A percentile compares a stretch with the other conserved stretches of the same genome.
phyloP scores from a whole-genome alignment of 2,113 vertebrate species.

The Elanoides forficatus region DNA sequence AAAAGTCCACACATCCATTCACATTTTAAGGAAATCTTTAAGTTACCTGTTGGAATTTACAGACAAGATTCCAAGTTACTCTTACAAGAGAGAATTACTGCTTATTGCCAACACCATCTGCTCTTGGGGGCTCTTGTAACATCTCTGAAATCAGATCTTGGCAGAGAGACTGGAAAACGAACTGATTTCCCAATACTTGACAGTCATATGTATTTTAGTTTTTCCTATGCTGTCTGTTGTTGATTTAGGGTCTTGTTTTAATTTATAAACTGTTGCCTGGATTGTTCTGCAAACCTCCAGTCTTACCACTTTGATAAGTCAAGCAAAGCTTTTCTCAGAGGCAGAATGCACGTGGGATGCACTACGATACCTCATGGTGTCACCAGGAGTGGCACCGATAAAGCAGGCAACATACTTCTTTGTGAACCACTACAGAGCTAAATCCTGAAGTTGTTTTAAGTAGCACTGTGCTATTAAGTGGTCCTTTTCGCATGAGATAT shows the following conservation, averaged over 20 bases:
- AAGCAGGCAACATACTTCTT: background rate
- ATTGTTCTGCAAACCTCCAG: background rate
- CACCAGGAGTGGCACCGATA: background rate
- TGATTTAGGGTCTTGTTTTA: background rate
- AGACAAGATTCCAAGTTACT: background rate
- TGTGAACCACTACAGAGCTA: background rate
- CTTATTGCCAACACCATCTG: background rate
- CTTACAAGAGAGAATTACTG: background rate
- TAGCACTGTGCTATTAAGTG: background rate
- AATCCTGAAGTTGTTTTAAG: background rate
- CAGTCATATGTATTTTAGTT: background rate
- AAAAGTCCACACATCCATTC: background rate
- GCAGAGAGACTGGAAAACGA: background rate
- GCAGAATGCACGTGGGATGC: fast-evolving
- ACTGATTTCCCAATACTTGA: background rate
- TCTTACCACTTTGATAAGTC: background rate
- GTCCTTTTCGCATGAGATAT: background rate
- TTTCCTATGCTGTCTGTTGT: background rate
- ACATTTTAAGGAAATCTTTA: background rate
- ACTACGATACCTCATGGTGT: fast-evolving
- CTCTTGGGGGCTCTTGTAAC: background rate
- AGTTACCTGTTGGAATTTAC: background rate
- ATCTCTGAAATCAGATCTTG: background rate
- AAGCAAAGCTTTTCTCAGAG: background rate
- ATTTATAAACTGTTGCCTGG: background rate